These are phyloP conservation scores for Geopemphigus sp. DNA, from an alignment of 1,140 invertebrate species.

Conservation along the genomic window DNA sequence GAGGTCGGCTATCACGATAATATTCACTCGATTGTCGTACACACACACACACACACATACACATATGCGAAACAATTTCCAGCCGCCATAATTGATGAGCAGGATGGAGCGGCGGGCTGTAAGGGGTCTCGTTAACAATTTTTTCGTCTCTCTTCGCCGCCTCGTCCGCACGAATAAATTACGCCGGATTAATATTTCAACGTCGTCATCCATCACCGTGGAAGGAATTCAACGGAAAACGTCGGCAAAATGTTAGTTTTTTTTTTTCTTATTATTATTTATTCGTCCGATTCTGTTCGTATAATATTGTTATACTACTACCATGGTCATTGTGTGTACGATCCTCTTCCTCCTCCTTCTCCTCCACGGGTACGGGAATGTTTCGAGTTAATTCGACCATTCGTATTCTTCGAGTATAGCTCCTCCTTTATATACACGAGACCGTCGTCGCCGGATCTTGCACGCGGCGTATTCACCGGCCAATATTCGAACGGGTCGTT, in stretches of 20 bases:
- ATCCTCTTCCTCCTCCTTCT: neutral
- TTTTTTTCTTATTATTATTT: too few relatives aligned
- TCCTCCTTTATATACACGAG: neutral
- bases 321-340: neutral
- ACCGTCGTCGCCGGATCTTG: neutral
- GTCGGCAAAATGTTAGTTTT: neutral
- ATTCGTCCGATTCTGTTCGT: neutral
- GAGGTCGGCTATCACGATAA: too few relatives aligned
- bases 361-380: neutral
- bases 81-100: too few relatives aligned
- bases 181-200: conserved; percentile 24
- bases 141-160: neutral
- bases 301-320: neutral
- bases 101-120: too few relatives aligned
- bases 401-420: conserved; percentile 1
- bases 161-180: neutral
- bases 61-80: too few relatives aligned
- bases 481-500: neutral
- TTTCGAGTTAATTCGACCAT: conserved; percentile 23
- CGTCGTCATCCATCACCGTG: conserved; percentile 1
- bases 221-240: conserved; percentile 3
- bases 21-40: too few relatives aligned
- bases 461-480: neutral
- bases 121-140: conserved; percentile 14
- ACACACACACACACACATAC: too few relatives aligned